Evolutionary conservation across 1,140 invertebrate species (phyloP), one percentile per base, ranked within the genome.

Genomic region (Pogonus chalceus): DNA sequence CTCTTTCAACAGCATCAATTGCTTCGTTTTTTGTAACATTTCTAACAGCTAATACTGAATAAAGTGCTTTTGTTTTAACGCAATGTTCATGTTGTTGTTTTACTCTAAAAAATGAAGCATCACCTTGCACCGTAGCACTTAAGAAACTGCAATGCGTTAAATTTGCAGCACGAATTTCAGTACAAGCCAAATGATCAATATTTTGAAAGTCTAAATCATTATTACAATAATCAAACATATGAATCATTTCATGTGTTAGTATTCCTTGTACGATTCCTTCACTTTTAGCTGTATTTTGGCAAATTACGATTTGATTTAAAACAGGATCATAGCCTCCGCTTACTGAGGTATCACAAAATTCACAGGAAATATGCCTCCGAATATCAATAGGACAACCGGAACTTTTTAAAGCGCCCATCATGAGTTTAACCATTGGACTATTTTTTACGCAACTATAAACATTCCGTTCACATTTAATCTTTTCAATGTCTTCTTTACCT

Each of bases 221-320:
- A 39, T 82, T 79, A 70, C 94, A 98, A 63, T 84, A 89, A 69
- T 98, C 95, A 70, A 95, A 97, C 89, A 96, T 96, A 69, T 98
- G 95, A 37, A 96, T 85, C 77, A 98, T 80, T 73, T 98, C 95
- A 70, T 98, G 95, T 1, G 84, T 80, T 2, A 98, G 65, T 4
- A 92, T 84, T 55, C 83, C 83, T 68, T 88, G 84, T 0, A 92
- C 79, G 61, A 81, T 75, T 2, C 78, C 78, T 68, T 81, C 69
- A 35, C 70, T 76, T 46, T 62, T 75, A 14, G 81, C 80, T 49
- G 81, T 79, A 76, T 98, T 97, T 67, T 96, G 88, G 64, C 93
- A 98, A 10, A 97, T 76, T 4, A 98, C 85, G 56, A 96, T 82
- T 83, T 95, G 91, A 77, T 94, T 94, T 26, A 84, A 66, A 61